Percentiles rank a stretch among this genome's conserved stretches.
phyloP scores from a whole-genome alignment of 2,888 invertebrate species.

The Argynnis bischoffii region DNA sequence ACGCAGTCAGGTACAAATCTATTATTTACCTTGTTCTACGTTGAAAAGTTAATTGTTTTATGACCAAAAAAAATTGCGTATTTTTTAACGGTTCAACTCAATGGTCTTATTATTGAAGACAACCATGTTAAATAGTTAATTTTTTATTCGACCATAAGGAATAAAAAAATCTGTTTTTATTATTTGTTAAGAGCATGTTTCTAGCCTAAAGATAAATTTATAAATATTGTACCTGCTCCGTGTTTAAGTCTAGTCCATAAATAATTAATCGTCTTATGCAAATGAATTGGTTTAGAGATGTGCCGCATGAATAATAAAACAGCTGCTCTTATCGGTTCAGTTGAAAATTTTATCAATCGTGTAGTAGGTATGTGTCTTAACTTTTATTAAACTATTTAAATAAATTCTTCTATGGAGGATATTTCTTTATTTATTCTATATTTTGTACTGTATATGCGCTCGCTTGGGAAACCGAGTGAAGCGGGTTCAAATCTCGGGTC shows the following conservation, averaged over 20 bases:
- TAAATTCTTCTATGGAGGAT: background rate
- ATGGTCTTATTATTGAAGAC: slow-evolving; percentile 49
- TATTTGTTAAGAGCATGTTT: slow-evolving; percentile 12
- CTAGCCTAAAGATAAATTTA: slow-evolving; percentile 28
- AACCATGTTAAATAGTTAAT: slow-evolving; percentile 13
- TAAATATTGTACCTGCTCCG: slow-evolving; percentile 23
- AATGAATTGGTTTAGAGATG: slow-evolving; percentile 35
- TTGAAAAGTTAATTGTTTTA: slow-evolving; percentile 62
- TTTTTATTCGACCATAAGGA: background rate
- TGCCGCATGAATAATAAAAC: slow-evolving; percentile 30
- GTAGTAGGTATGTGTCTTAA: slow-evolving; percentile 23
- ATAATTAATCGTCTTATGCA: slow-evolving; percentile 36
- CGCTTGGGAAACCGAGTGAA: no score
- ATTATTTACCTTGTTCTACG: slow-evolving; percentile 54
- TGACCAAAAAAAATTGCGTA: slow-evolving; percentile 60
- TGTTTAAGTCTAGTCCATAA: slow-evolving; percentile 31
- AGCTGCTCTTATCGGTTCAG: slow-evolving; percentile 31
- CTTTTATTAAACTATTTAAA: slow-evolving; percentile 11
- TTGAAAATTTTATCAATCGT: slow-evolving; percentile 33
- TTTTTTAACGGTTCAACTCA: slow-evolving; percentile 57
- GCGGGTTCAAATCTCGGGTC: no score
- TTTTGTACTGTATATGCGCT: no score
- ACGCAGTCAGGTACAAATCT: slow-evolving; percentile 59
- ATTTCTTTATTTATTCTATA: background rate
- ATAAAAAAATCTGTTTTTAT: background rate